Percentiles rank a stretch among this genome's conserved stretches.
These are phyloP conservation scores for Fukomys damarensis DNA, from an alignment of 2,113 vertebrate species.

Conservation along the genomic window DNA sequence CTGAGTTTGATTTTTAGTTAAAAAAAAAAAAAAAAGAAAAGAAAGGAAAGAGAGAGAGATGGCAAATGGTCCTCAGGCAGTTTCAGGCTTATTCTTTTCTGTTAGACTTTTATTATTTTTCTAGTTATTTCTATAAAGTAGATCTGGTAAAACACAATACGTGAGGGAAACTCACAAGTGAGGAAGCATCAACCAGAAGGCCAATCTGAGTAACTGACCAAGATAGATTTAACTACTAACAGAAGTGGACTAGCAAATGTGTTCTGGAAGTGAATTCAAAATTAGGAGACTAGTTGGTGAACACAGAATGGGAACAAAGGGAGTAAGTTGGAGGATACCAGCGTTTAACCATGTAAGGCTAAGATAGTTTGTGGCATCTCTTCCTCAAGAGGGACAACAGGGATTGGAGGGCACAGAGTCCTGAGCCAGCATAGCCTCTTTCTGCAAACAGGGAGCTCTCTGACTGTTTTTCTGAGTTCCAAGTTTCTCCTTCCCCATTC, in stretches of 20 bases:
- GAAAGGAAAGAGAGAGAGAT: no score
- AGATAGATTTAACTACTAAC: background rate
- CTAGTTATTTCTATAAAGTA: constrained; percentile 1
- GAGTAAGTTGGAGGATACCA: background rate
- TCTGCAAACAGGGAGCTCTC: background rate
- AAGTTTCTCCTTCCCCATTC: background rate
- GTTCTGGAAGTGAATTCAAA: constrained; percentile 11
- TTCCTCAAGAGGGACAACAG: background rate
- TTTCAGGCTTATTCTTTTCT: background rate
- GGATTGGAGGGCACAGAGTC: background rate
- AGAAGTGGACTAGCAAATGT: background rate
- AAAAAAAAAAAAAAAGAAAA: no score
- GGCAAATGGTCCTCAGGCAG: background rate
- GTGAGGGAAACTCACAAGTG: background rate
- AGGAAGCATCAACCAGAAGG: background rate
- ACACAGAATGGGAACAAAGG: background rate
- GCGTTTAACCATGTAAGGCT: background rate
- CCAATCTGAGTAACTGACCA: background rate
- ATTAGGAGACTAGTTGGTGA: background rate
- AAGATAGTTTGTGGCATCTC: background rate
- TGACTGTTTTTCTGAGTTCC: background rate
- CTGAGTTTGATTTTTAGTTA: no score
- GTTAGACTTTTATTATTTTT: background rate
- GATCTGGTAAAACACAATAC: background rate
- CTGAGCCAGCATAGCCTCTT: rapidly evolving